These are phyloP conservation scores for Virgularia gustaviana DNA, from an alignment of 92 coral and sea anemone genomes.

Conservation along the genomic window DNA sequence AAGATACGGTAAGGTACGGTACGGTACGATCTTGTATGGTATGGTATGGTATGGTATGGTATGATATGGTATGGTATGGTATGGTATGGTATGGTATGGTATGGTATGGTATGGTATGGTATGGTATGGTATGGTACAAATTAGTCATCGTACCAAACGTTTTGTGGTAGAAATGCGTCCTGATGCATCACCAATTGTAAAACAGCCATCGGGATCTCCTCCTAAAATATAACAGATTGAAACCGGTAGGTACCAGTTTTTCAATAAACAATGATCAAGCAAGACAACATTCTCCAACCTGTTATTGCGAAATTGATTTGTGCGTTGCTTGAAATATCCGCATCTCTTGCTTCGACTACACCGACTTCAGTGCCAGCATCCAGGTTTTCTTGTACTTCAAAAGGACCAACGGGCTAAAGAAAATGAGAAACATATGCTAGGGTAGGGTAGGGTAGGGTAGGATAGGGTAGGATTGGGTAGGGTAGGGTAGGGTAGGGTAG, in stretches of 20 bases:
- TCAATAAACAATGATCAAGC: neutral
- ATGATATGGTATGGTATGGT: too few species aligned
- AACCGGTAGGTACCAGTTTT: neutral
- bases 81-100: too few species aligned
- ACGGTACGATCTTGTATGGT: too few species aligned
- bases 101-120: too few species aligned
- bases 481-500: too few species aligned
- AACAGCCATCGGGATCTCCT: conserved; percentile 58
- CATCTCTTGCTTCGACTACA: conserved; percentile 67
- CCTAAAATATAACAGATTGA: conserved; percentile 28
- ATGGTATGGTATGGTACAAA: neutral
- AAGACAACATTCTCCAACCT: conserved; percentile 38
- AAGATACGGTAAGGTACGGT: too few species aligned
- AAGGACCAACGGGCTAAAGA: conserved; percentile 75
- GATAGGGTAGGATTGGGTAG: too few species aligned
- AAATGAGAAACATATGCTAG: neutral
- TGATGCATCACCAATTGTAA: conserved; percentile 51
- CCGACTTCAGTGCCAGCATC: conserved; percentile 60
- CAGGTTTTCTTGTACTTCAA: conserved; percentile 63
- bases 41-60: too few species aligned
- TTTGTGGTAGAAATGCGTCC: conserved; percentile 66
- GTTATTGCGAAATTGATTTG: conserved; percentile 70
- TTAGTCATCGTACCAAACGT: conserved; percentile 55
- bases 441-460: too few species aligned
- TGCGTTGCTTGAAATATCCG: conserved; percentile 67